Base-by-base conservation (phyloP, 1,140 invertebrate genomes). In the Colletes gigas region DNA sequence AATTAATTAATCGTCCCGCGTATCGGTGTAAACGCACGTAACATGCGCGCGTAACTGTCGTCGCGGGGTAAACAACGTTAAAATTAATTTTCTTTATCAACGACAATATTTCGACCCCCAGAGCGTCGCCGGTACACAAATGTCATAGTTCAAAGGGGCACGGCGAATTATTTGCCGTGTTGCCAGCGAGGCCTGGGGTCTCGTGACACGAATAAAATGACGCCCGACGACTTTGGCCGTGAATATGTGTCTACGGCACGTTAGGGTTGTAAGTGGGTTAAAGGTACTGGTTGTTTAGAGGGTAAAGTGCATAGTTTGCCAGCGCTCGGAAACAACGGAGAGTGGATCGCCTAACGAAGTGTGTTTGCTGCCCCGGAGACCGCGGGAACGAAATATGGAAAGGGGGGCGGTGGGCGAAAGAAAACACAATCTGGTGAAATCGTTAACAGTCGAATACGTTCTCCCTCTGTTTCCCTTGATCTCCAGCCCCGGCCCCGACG, bases 221-320 rank as follows among this genome's bases (percentile, higher is more conserved):
- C 55, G 69, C 50, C 30, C 39, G 50, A 15, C 54, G 78, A 82
- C 83, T 85, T 86, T 78, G 83, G 70, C 70, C 75, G 78, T 85
- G 84, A 86, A 86, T 85, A 83, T 65, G 71, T 73, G 75, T 86
- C 72, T 76, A 83, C 75, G 62, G 66, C 79, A 78, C 71, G 65
- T 83, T 86, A 69, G 85, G 84, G 85, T 80, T 75, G 72, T 87
- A 87, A 87, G 85, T 87, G 85, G 85, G 85, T 87, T 87, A 87
- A 84, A 87, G 78, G 85, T 78, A 87, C 75, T 70, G 72, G 59
- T 84, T 87, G 82, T 84, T 84, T 77, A 73, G 78, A 67, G 82
- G 85, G 78, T 82, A 76, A 87, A 87, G 86, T 62, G 85, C 75
- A 87, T 87, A 87, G 85, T 87, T 88, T 84, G 84, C 79, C 70